Evolutionary conservation across 1,140 invertebrate genomes (phyloP).

Genomic region (Drosophila nikananu): DNA sequence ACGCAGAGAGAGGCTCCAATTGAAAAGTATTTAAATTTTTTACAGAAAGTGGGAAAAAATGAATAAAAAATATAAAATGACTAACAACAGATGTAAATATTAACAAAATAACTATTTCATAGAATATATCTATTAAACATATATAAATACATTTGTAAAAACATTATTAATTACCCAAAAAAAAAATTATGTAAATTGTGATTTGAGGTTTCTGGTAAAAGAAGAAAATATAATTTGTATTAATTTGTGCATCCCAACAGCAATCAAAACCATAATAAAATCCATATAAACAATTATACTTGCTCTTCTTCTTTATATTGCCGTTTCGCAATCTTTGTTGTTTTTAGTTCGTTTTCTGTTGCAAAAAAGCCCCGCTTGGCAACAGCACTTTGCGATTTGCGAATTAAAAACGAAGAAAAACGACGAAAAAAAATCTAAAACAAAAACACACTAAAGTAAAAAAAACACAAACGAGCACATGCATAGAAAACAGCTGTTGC

Average conservation of each 20-base stretch:
- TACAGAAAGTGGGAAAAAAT: no score
- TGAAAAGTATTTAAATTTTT: neutral
- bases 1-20: neutral
- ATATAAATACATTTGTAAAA: neutral
- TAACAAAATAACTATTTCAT: neutral
- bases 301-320: neutral
- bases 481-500: conserved; percentile 59
- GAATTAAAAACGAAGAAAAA: conserved; percentile 12
- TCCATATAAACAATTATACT: neutral
- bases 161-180: neutral
- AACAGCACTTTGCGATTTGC: conserved; percentile 19
- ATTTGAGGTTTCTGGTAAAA: no score
- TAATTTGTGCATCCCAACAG: neutral
- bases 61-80: neutral
- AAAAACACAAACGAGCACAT: conserved; percentile 4
- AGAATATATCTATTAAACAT: neutral
- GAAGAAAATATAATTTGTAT: no score
- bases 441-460: neutral
- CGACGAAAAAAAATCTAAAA: conserved; percentile 9
- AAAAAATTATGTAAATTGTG: neutral
- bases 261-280: neutral
- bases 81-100: neutral
- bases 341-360: neutral
- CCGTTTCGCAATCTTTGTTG: neutral
- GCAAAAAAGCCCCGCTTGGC: conserved; percentile 24